Evolutionary conservation across 2,888 invertebrate species (phyloP), one percentile per base, ranked within the genome.

Genomic region (Pelosia muscerda): DNA sequence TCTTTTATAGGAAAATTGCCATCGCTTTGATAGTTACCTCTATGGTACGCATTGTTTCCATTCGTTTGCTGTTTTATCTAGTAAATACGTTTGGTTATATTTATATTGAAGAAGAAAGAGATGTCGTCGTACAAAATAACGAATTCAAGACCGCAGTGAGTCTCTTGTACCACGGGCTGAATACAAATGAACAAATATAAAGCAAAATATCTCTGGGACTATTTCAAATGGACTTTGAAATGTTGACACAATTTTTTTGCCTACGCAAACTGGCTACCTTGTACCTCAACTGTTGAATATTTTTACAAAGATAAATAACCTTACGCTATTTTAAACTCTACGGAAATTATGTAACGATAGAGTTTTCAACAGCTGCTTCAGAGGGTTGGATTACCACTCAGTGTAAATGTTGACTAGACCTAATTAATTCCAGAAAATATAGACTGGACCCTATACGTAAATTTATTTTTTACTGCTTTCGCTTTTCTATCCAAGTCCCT

Each of bases 141-240:
- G 83, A 88, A 91, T 90, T 90, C 88, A 84, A 84, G 82, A 82
- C 86, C 84, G 85, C 85, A 80, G 73, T 75, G 81, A 82, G 83
- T 84, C 81, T 79, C 81, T 78, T 77, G 71, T 79, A 66, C 71
- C 79, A 81, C 81, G 78, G 69, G 66, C 78, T 75, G 91, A 90
- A 92, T 91, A 91, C 87, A 89, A 86, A 91, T 92, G 88, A 88
- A 88, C 84, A 83, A 84, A 87, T 85, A 86, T 87, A 88, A 86
- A 87, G 86, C 87, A 82, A 76, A 84, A 82, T 81, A 86, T 85
- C 85, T 79, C 77, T 79, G 78, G 84, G 85, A 84, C 85, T 86
- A 80, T 80, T 77, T 81, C 76, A 85, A 88, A 88, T 85, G 84
- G 86, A 86, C 85, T 87, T 82, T 76, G 81, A 83, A 87, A 86